A percentile compares a stretch with the other conserved stretches of the same genome.
phyloP scores from a whole-genome alignment of 2,888 invertebrate species.

The Plebejus argus region DNA sequence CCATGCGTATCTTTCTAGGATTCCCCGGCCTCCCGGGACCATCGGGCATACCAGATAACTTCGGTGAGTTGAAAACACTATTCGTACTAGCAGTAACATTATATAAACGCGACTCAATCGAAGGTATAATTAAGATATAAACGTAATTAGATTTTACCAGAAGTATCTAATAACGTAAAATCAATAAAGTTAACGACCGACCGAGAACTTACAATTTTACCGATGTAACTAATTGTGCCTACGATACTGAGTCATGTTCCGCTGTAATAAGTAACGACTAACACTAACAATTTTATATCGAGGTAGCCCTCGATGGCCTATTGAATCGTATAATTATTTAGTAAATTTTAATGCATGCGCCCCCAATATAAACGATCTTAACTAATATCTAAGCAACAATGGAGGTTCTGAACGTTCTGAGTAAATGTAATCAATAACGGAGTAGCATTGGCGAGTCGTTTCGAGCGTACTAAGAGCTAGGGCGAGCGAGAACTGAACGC shows the following conservation, averaged over 20 bases:
- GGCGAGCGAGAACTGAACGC: conserved; percentile 61
- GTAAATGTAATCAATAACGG: conserved; percentile 34
- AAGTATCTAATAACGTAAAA: conserved; percentile 49
- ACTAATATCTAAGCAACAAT: conserved; percentile 48
- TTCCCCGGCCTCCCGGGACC: conserved; percentile 89
- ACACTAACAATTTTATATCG: conserved; percentile 70
- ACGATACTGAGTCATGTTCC: conserved; percentile 69
- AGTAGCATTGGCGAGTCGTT: conserved; percentile 35
- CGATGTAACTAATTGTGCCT: conserved; percentile 60
- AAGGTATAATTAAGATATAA: conserved; percentile 45
- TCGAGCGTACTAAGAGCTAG: conserved; percentile 36
- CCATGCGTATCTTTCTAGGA: conserved; percentile 72
- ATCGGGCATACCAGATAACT: conserved; percentile 92
- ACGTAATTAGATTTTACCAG: conserved; percentile 55
- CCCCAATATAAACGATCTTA: conserved; percentile 23
- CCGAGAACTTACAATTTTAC: conserved; percentile 40
- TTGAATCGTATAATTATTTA: conserved; percentile 44
- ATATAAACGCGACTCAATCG: conserved; percentile 57
- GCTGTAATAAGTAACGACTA: conserved; percentile 52
- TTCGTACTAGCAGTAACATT: conserved; percentile 47
- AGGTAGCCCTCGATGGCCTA: conserved; percentile 60
- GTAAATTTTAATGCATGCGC: conserved; percentile 33
- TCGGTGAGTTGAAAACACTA: conserved; percentile 83
- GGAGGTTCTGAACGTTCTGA: conserved; percentile 45
- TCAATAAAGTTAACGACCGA: conserved; percentile 52